phyloP scores from a whole-genome alignment of 2,888 invertebrate genomes.

The Subacronicta megacephala region DNA sequence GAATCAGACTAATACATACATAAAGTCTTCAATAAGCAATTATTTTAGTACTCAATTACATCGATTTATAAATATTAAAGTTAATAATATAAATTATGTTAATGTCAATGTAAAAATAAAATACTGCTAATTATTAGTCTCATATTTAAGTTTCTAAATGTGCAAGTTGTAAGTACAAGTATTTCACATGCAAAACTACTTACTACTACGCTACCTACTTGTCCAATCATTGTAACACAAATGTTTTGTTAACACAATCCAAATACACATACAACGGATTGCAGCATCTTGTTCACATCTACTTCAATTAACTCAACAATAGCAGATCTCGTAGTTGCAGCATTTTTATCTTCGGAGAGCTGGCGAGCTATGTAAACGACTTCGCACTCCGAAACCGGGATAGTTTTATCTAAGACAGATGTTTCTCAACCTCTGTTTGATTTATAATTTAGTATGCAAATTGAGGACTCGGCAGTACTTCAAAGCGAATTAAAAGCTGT shows the following conservation, averaged over 20 bases:
- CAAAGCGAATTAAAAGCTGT: slow-evolving; percentile 72
- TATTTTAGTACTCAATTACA: too few species aligned
- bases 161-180: too few species aligned
- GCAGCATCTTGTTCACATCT: slow-evolving; percentile 14
- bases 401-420: slow-evolving; percentile 74
- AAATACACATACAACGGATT: slow-evolving; percentile 9
- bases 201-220: too few species aligned
- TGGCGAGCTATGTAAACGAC: slow-evolving; percentile 73
- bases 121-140: too few species aligned
- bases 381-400: slow-evolving; percentile 64
- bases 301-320: slow-evolving; percentile 40
- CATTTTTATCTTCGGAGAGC: slow-evolving; percentile 68
- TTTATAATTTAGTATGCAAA: slow-evolving; percentile 83
- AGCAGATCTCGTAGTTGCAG: slow-evolving; percentile 70
- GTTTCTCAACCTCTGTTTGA: slow-evolving; percentile 73
- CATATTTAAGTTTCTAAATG: too few species aligned
- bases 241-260: slow-evolving; percentile 15
- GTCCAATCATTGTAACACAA: slow-evolving; percentile 6
- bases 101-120: too few species aligned
- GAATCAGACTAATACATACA: too few species aligned
- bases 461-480: slow-evolving; percentile 73
- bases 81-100: too few species aligned
- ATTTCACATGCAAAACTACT: too few species aligned
- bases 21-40: too few species aligned
- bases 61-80: too few species aligned